Conservation (phyloP, 2,797 vertebrate species). For the Enteromius trimaculatus region DNA sequence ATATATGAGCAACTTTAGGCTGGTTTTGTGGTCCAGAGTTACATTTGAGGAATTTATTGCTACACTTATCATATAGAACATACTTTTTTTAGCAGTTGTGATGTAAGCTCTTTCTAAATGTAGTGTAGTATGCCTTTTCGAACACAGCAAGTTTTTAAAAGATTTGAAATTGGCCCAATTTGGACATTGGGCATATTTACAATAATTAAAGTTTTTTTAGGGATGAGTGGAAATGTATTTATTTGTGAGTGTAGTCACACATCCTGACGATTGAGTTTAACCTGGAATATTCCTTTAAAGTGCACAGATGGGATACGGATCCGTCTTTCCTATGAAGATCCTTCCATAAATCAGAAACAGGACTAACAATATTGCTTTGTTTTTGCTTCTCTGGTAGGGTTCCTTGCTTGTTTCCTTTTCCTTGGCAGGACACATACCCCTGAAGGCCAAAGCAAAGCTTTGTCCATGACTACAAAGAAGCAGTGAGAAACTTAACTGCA, state of each 20-base stretch:
- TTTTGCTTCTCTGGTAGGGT: conserved; percentile 51
- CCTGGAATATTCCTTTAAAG: background rate
- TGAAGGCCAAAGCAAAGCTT: conserved; percentile 59
- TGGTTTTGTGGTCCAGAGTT: too few relatives aligned
- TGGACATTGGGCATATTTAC: too few relatives aligned
- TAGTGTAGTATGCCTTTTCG: background rate
- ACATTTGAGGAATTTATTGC: too few relatives aligned
- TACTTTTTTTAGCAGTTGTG: background rate
- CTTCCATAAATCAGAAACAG: conserved; percentile 51
- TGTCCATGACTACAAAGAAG: conserved; percentile 39
- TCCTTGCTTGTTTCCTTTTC: conserved; percentile 54
- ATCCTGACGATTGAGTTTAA: background rate
- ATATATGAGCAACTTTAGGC: too few relatives aligned
- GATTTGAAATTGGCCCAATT: background rate
- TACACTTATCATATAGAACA: background rate
- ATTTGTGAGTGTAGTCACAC: background rate
- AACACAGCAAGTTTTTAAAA: background rate
- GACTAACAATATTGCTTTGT: conserved; percentile 50
- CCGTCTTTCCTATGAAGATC: conserved; percentile 30
- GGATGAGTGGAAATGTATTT: background rate
- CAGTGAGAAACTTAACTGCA: conserved; percentile 24
- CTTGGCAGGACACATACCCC: conserved; percentile 56
- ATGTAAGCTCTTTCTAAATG: background rate
- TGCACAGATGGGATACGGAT: conserved; percentile 22
- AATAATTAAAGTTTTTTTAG: background rate